Evolutionary conservation across 1,140 invertebrate species (phyloP), one percentile per base, ranked within the genome.

Genomic region (Scaptodrosophila lebanonensis): DNA sequence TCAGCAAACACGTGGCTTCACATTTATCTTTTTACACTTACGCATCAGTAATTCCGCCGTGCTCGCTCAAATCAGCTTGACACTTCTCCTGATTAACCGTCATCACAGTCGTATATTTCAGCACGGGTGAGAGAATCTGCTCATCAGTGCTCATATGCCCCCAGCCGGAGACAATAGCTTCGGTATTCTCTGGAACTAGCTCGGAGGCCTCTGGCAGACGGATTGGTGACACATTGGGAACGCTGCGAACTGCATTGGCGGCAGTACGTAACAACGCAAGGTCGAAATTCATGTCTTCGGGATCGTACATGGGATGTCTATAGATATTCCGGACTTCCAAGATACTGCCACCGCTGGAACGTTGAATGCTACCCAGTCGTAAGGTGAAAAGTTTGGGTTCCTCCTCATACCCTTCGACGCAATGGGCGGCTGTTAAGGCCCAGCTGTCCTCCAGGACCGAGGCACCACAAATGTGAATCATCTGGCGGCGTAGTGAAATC

Each of bases 381-480:
- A 85, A 25, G 0, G 66, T 77, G 15, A 83, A 83, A 33, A 75
- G 66, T 12, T 64, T 54, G 0, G 84, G 79, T 8, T 48, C 29
- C 13, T 30, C 43, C 32, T 85, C 83, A 16, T 79, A 70, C 0
- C 62, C 67, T 32, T 83, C 68, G 5, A 87, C 36, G 44, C 86
- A 87, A 20, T 87, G 86, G 4, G 86, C 84, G 5, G 86, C 86
- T 2, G 86, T 87, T n/a, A 87, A 76, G 3, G 85, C 82, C 83
- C 84, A 86, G 5, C 58, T 61, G 1, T 58, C 56, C 43, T 68
- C 65, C n/a, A 87, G 40, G 11, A 87, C 65, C 3, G 86, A 66
- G 11, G 84, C 86, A 0, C 86, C 86, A 36, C 86, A 87, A n/a
- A 84, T 76, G 30, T 86, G 84, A 0, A 79, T 50, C 1, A 72